Base-by-base conservation (phyloP, 2,888 invertebrate species). In the Pogonocherus hispidulus region DNA sequence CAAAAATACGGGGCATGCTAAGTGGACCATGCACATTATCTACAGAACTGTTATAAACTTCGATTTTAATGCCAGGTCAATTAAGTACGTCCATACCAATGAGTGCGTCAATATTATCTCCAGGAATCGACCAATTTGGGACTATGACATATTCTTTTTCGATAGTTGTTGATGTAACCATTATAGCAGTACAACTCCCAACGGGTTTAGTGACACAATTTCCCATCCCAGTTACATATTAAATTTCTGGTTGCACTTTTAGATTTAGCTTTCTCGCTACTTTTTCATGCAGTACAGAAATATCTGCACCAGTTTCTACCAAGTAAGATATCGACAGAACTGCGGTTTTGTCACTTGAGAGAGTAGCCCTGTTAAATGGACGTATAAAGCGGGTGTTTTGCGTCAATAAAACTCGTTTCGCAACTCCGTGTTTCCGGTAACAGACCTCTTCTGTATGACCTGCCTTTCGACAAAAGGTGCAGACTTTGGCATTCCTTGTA, bases 291-390 rank as follows among this genome's bases (percentile, higher is more conserved):
- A 52, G 2, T 27, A 52, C 14, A 2, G 52, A 14, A 6, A 52
- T 27, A 27, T 52, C 52, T 1, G 52, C 52, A 22, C 23, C 52
- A 11, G 27, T 52, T 2, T 52, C 52, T 4, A 52, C 52, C 14
- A 52, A 27, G 27, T 52, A 52, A 9, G 22, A 9, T 9, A 51
- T 23, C n/a, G 27, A 52, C 4, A 27, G 3, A 52, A 14, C 4
- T 19, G 52, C 4, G n/a, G 19, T 49, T 5, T 49, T 52, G 27
- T 52, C 14, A 11, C 14, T 52, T 22, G 27, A 2, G 3, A 52
- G 1, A 1, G 52, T 52, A 8, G 52, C 27, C 2, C 3, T 3
- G 2, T n/a, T n/a, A 14, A 1, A 27, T 22, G 27, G 23, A n/a
- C n/a, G n/a, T n/a, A n/a, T n/a, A n/a, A n/a, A n/a, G n/a, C n/a